Evolutionary conservation across 1,140 invertebrate genomes (phyloP).

Genomic region (Melipona quadrifasciata): DNA sequence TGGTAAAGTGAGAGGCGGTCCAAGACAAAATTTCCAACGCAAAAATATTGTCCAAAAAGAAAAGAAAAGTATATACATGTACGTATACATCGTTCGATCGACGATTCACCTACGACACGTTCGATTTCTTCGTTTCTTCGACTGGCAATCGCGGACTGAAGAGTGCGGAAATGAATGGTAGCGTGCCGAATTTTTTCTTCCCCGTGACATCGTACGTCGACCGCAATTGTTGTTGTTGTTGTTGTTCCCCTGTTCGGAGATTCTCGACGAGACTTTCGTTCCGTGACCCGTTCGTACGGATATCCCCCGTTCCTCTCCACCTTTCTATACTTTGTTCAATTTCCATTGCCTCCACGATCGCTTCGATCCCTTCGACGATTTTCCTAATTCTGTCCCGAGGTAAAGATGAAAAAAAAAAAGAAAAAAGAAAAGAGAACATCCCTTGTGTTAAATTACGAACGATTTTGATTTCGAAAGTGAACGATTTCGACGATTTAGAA

Average conservation of each 20-base stretch:
- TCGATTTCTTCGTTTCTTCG: slow-evolving; percentile 63
- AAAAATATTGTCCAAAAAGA: not conserved
- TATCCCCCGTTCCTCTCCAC: not conserved
- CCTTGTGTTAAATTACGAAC: too few species aligned
- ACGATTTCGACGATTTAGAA: not conserved
- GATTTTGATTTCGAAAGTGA: not conserved
- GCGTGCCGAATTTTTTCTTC: slow-evolving; percentile 56
- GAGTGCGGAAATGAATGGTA: slow-evolving; percentile 56
- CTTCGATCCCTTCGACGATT: slow-evolving; percentile 18
- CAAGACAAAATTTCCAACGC: not conserved
- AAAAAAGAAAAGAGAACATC: not conserved
- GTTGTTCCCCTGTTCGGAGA: slow-evolving; percentile 43
- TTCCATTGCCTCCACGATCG: not conserved
- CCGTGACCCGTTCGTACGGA: slow-evolving; percentile 22
- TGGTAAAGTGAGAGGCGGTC: slow-evolving; percentile 40
- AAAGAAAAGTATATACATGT: not conserved
- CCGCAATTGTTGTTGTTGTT: slow-evolving; percentile 59
- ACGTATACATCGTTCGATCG: slow-evolving; percentile 22
- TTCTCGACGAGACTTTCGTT: slow-evolving; percentile 53
- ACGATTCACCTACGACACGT: slow-evolving; percentile 47
- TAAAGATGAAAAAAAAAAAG: not conserved
- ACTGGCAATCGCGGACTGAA: slow-evolving; percentile 57
- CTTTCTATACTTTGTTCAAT: not conserved
- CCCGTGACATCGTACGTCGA: slow-evolving; percentile 47
- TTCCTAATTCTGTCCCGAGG: slow-evolving; percentile 31